phyloP scores from a whole-genome alignment of 92 coral and sea anemone species.

The Desmophyllum pertusum region DNA sequence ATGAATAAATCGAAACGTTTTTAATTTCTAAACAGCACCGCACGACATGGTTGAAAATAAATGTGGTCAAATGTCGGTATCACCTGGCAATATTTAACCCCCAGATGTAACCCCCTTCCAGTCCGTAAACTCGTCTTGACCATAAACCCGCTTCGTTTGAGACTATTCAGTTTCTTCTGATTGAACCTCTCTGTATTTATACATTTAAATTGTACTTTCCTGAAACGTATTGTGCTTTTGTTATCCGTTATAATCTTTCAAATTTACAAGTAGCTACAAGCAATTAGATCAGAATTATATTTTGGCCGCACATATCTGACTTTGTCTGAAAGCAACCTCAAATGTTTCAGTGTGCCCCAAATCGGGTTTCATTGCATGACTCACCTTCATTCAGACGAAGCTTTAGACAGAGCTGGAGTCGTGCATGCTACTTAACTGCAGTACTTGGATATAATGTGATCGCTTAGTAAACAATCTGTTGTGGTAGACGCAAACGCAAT shows the following conservation, averaged over 20 bases:
- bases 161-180: no score
- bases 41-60: not conserved
- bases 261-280: slow-evolving; percentile 18
- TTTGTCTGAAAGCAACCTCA: not conserved
- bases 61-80: not conserved
- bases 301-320: not conserved
- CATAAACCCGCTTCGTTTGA: not conserved
- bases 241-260: not conserved
- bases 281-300: not conserved
- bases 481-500: slow-evolving; percentile 10
- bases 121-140: not conserved
- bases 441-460: slow-evolving; percentile 5
- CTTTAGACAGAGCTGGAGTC: not conserved
- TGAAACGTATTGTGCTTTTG: slow-evolving; percentile 1
- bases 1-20: not conserved
- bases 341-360: not conserved
- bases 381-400: slow-evolving; percentile 10
- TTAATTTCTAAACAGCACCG: not conserved
- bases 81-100: not conserved
- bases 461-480: slow-evolving; percentile 19
- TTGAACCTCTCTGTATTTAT: no score
- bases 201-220: not conserved
- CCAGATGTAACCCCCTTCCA: no score
- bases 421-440: not conserved
- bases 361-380: not conserved